Evolutionary conservation across 2,888 invertebrate genomes (phyloP).

Genomic region (Erebia epiphron): DNA sequence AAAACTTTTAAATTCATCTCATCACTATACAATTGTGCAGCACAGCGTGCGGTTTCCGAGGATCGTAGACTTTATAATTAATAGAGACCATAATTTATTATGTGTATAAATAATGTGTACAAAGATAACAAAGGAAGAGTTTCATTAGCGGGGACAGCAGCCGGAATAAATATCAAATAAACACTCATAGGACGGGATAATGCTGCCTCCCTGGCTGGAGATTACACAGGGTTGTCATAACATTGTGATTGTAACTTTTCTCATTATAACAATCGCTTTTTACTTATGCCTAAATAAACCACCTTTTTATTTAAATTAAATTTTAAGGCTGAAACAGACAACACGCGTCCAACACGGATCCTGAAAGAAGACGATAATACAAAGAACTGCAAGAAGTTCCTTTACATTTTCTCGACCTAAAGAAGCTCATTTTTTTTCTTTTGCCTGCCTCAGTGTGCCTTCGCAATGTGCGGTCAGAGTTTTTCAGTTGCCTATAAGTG

Average conservation of each 20-base stretch:
- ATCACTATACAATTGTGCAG: slow-evolving; percentile 17
- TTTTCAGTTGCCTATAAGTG: too few relatives aligned
- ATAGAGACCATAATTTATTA: slow-evolving; percentile 33
- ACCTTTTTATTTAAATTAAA: not conserved
- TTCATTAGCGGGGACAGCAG: slow-evolving; percentile 58
- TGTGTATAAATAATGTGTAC: slow-evolving; percentile 35
- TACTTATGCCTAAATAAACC: slow-evolving; percentile 18
- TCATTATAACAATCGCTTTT: slow-evolving; percentile 38
- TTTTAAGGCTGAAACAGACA: not conserved
- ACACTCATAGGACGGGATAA: slow-evolving; percentile 57
- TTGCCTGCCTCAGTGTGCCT: too few relatives aligned
- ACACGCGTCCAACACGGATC: too few relatives aligned
- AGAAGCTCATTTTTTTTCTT: too few relatives aligned
- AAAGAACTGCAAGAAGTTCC: too few relatives aligned
- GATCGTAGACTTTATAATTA: slow-evolving; percentile 36
- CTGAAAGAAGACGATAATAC: too few relatives aligned
- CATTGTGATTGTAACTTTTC: slow-evolving; percentile 39
- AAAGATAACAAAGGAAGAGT: slow-evolving; percentile 46
- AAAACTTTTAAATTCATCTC: slow-evolving; percentile 6
- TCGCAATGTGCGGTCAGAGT: too few relatives aligned
- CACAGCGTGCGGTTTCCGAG: slow-evolving; percentile 12
- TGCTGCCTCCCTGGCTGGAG: slow-evolving; percentile 40
- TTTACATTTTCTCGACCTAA: too few relatives aligned
- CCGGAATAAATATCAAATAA: slow-evolving; percentile 65
- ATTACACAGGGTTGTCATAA: slow-evolving; percentile 32